A percentile compares a stretch with the other conserved stretches of the same genome.
Conservation (phyloP, 2,888 invertebrate species). For the Masnerella sp. region DNA sequence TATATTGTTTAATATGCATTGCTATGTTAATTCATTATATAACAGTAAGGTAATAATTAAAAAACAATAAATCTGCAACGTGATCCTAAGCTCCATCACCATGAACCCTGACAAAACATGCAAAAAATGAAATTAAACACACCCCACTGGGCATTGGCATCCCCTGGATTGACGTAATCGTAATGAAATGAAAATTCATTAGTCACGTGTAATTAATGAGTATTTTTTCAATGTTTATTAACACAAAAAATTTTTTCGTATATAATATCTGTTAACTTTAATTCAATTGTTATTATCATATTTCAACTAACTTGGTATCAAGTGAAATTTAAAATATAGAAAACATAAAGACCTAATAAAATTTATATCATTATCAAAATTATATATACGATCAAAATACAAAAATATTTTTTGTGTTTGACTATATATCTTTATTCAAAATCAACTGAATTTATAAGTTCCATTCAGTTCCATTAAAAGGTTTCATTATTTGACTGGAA, state of each 20-base stretch:
- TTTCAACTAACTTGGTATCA: too few species aligned
- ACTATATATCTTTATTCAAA: too few species aligned
- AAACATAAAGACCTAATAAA: background rate
- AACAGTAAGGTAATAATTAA: background rate
- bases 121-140: conserved; percentile 79
- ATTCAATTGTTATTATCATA: background rate
- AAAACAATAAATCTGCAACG: conserved; percentile 8
- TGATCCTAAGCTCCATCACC: conserved; percentile 56
- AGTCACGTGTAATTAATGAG: conserved; percentile 66
- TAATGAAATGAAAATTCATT: conserved; percentile 74
- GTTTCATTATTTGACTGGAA: too few species aligned
- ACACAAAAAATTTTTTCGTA: conserved; percentile 8
- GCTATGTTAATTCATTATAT: background rate
- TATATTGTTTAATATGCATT: background rate
- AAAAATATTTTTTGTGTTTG: too few species aligned
- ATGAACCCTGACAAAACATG: conserved; percentile 64
- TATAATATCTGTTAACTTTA: too few species aligned
- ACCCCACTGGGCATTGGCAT: conserved; percentile 85
- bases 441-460: too few species aligned
- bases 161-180: conserved; percentile 79
- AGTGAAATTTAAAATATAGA: background rate
- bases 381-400: background rate
- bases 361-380: background rate
- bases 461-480: too few species aligned
- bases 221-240: conserved; percentile 5